Conservation (phyloP, 2,113 vertebrate species). For the Sinocyclocheilus maitianheensis region DNA sequence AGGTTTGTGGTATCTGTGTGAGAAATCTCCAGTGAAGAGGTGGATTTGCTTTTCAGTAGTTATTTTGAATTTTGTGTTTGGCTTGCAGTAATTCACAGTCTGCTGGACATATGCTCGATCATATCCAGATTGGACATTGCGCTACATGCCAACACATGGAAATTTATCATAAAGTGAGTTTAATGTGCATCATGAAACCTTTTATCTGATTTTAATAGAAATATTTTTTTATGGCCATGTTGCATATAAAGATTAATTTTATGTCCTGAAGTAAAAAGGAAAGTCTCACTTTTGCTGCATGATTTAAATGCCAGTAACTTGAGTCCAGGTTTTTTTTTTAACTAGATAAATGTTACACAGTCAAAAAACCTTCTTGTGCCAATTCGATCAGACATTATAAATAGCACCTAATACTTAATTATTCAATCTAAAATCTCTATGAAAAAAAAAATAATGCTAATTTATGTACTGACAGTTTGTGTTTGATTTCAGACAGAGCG, state of each 20-base stretch:
- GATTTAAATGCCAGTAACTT: background rate
- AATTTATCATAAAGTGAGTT: conserved; percentile 94
- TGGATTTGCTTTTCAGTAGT: background rate
- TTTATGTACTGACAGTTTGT: background rate
- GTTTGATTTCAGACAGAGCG: conserved; percentile 80
- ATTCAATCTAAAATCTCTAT: background rate
- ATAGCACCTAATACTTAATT: background rate
- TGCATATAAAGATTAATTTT: background rate
- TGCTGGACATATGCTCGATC: conserved; percentile 89
- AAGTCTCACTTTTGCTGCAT: background rate
- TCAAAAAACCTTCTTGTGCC: background rate
- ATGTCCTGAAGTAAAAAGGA: background rate
- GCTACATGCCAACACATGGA: conserved; percentile 96
- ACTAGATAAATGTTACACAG: no score
- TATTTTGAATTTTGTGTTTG: background rate
- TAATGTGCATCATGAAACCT: background rate
- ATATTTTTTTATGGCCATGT: background rate
- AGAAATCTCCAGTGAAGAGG: background rate
- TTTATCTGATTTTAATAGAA: background rate
- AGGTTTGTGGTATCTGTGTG: conserved; percentile 71
- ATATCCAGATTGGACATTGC: conserved; percentile 93
- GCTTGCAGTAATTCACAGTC: conserved; percentile 85
- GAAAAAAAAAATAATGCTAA: background rate
- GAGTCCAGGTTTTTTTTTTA: no score
- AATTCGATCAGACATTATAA: background rate